Evolutionary conservation across 2,797 vertebrate species (phyloP).

Genomic region (Okamejei kenojei): DNA sequence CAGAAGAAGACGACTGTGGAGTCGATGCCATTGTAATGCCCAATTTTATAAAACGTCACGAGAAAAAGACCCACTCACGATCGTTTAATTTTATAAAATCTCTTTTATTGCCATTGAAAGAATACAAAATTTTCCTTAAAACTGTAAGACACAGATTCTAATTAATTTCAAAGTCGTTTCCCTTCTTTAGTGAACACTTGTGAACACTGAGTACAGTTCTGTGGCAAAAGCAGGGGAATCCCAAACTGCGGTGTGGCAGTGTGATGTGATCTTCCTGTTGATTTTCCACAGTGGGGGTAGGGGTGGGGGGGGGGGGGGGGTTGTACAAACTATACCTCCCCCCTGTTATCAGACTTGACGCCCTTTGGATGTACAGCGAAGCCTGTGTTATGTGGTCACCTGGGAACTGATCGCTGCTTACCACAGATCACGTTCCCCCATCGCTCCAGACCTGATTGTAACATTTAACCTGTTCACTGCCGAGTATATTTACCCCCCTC

Average conservation of each 20-base stretch:
- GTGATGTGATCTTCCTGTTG: not conserved
- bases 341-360: not conserved
- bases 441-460: too few relatives aligned
- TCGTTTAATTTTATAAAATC: constrained; percentile 19
- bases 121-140: constrained; percentile 29
- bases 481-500: not conserved
- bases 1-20: too few relatives aligned
- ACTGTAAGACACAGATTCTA: constrained; percentile 26
- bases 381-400: not conserved
- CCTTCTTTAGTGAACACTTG: not conserved
- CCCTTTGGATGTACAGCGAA: not conserved
- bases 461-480: too few relatives aligned
- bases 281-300: not conserved
- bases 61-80: not conserved
- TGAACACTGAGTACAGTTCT: not conserved
- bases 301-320: too few relatives aligned
- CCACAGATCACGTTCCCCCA: not conserved
- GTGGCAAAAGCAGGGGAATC: not conserved
- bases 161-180: not conserved
- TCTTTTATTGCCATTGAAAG: constrained; percentile 27
- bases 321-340: not conserved
- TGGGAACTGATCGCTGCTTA: not conserved
- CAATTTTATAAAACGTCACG: too few relatives aligned
- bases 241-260: not conserved
- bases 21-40: too few relatives aligned